A percentile compares a stretch with the other conserved stretches of the same genome.
These are phyloP conservation scores for Zaprionus camerounensis DNA, from an alignment of 1,140 invertebrate genomes.

Conservation along the genomic window DNA sequence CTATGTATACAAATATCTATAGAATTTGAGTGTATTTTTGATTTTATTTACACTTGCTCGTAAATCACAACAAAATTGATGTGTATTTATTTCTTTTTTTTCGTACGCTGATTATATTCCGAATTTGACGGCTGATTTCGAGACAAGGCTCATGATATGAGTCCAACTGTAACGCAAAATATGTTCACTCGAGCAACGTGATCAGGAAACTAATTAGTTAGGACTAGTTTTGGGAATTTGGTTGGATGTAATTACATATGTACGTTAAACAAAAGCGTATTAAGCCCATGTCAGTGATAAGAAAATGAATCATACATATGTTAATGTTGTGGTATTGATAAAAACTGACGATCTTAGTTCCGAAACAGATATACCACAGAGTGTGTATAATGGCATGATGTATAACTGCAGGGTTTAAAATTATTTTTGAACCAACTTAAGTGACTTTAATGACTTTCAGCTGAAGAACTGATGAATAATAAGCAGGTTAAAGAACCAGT, in stretches of 20 bases:
- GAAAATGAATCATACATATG: constrained; percentile 31
- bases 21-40: constrained; percentile 8
- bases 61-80: constrained; percentile 45
- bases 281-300: constrained; percentile 24
- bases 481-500: background rate
- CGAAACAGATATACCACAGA: background rate
- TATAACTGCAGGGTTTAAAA: background rate
- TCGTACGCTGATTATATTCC: constrained; percentile 8
- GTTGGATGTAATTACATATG: constrained; percentile 5
- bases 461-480: background rate
- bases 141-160: constrained; percentile 10
- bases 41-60: constrained; percentile 25
- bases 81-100: constrained; percentile 2
- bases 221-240: constrained; percentile 8
- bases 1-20: constrained; percentile 13
- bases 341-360: background rate
- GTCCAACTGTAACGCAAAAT: constrained; percentile 8
- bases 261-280: constrained; percentile 14
- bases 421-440: background rate
- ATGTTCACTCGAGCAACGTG: constrained; percentile 29
- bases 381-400: background rate
- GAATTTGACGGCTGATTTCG: constrained; percentile 25
- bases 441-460: background rate
- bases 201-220: constrained; percentile 21
- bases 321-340: background rate